These are phyloP conservation scores for Philopedon plagiatum DNA, from an alignment of 2,888 invertebrate genomes.

Conservation along the genomic window DNA sequence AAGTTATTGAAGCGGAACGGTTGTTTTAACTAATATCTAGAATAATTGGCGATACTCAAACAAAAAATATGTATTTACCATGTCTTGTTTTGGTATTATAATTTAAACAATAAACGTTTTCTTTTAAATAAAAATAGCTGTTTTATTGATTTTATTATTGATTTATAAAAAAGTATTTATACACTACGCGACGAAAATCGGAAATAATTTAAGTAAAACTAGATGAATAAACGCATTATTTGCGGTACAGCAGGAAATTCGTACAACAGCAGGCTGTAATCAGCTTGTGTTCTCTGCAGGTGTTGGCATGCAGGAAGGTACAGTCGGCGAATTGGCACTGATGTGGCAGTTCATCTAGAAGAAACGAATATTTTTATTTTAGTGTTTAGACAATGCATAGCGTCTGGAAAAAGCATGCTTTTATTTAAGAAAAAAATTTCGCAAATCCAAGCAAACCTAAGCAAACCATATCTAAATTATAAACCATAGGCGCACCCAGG, in stretches of 20 bases:
- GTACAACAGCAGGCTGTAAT: constrained; percentile 82
- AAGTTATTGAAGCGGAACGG: too few relatives aligned
- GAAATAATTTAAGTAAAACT: constrained; percentile 10
- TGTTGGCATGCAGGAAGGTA: constrained; percentile 81
- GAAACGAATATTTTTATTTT: constrained; percentile 44
- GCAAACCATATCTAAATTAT: too few relatives aligned
- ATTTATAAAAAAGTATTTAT: constrained; percentile 18
- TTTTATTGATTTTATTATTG: not conserved
- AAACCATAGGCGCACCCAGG: too few relatives aligned
- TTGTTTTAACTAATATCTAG: too few relatives aligned
- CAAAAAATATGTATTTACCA: too few relatives aligned
- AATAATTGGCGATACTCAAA: too few relatives aligned
- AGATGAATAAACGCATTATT: constrained; percentile 18
- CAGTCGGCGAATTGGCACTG: constrained; percentile 80
- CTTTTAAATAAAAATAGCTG: not conserved
- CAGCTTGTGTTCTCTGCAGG: constrained; percentile 79
- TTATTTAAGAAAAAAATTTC: too few relatives aligned
- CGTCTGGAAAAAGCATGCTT: too few relatives aligned
- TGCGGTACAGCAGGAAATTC: constrained; percentile 38
- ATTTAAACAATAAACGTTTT: not conserved
- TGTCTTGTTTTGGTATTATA: too few relatives aligned
- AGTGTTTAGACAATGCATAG: too few relatives aligned
- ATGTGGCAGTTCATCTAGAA: constrained; percentile 72
- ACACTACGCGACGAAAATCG: not conserved
- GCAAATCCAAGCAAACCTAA: too few relatives aligned